Evolutionary conservation across 2,888 invertebrate genomes (phyloP).

Genomic region (Epicampocera succincta): DNA sequence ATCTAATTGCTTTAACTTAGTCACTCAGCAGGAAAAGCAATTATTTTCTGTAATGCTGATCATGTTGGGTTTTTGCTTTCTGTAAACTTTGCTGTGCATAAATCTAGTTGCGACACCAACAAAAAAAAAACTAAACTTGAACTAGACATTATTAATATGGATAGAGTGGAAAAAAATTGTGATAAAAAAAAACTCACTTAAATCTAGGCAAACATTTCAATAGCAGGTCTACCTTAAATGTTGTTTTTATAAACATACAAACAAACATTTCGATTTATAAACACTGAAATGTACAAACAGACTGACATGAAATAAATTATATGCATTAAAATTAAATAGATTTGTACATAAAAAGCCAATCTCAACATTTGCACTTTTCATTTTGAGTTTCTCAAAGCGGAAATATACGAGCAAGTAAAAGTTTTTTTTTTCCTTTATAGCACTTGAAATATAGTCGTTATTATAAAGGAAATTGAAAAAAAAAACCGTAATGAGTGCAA

Average conservation of each 20-base stretch:
- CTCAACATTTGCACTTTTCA: constrained; percentile 39
- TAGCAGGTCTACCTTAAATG: constrained; percentile 58
- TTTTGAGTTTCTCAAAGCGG: constrained; percentile 47
- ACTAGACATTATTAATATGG: constrained; percentile 56
- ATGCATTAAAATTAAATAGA: constrained; percentile 52
- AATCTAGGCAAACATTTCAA: constrained; percentile 62
- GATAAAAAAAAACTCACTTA: constrained; percentile 25
- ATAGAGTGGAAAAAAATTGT: constrained; percentile 10
- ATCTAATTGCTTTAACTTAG: constrained; percentile 62
- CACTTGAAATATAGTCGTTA: constrained; percentile 7
- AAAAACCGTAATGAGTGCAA: neutral
- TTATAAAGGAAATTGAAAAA: constrained; percentile 1
- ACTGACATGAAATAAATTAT: constrained; percentile 45
- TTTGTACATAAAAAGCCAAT: constrained; percentile 18
- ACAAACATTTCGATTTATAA: constrained; percentile 30
- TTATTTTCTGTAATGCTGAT: constrained; percentile 60
- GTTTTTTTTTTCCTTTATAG: neutral
- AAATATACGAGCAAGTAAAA: constrained; percentile 45
- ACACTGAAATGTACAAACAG: constrained; percentile 1
- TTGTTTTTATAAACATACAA: constrained; percentile 17
- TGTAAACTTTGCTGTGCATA: constrained; percentile 37
- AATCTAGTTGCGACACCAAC: constrained; percentile 31
- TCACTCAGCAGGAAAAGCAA: constrained; percentile 67
- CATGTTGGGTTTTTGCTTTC: constrained; percentile 36
- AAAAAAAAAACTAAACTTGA: constrained; percentile 50